Percentiles rank a stretch among this genome's conserved stretches.
phyloP scores from a whole-genome alignment of 2,888 invertebrate genomes.

The Eubasilissa splendida region DNA sequence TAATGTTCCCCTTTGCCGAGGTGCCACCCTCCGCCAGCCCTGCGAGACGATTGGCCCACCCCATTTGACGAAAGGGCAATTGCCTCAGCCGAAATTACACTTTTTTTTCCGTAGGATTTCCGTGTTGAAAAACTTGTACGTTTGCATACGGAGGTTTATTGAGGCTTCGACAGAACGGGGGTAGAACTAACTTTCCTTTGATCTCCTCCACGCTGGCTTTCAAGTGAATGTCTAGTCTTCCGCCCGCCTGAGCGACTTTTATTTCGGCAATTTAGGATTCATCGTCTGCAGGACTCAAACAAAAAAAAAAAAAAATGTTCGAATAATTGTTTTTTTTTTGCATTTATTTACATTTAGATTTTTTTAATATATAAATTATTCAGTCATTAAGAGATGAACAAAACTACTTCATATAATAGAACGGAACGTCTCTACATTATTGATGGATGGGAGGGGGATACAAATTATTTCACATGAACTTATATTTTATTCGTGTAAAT shows the following conservation, averaged over 20 bases:
- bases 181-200: slow-evolving; percentile 21
- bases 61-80: slow-evolving; percentile 30
- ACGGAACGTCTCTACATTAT: too few relatives aligned
- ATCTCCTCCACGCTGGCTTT: background rate
- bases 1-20: slow-evolving; percentile 46
- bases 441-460: too few relatives aligned
- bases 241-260: background rate
- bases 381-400: too few relatives aligned
- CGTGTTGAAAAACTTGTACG: slow-evolving; percentile 20
- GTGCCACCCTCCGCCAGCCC: slow-evolving; percentile 31
- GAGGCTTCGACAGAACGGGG: background rate
- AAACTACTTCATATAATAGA: too few relatives aligned
- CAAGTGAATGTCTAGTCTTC: slow-evolving; percentile 6
- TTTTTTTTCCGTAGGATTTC: slow-evolving; percentile 26
- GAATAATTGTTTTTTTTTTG: too few relatives aligned
- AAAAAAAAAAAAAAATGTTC: too few relatives aligned
- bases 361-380: too few relatives aligned
- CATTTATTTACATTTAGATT: too few relatives aligned
- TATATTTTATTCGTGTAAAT: too few relatives aligned
- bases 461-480: too few relatives aligned
- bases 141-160: slow-evolving; percentile 25
- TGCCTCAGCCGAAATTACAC: slow-evolving; percentile 32
- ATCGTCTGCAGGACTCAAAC: background rate
- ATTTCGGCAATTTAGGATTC: slow-evolving; percentile 16
- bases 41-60: slow-evolving; percentile 33